Evolutionary conservation across 35 echinoderm and acorn worm genomes (phyloP), one percentile per base, ranked within the genome.

Genomic region (Lytechinus variegatus): DNA sequence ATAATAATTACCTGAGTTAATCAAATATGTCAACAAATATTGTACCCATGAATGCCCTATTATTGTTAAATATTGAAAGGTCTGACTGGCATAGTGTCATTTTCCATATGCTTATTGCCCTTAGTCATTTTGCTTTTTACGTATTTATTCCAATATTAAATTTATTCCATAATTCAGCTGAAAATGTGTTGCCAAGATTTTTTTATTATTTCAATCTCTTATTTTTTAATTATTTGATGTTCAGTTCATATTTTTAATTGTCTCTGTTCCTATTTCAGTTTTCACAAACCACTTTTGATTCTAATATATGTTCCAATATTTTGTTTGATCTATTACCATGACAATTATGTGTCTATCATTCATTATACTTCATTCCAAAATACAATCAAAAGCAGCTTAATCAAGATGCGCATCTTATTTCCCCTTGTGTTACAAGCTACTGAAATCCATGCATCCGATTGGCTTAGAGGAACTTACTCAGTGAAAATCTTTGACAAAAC

Each of bases 161-260:
- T 79, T 79, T 79, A n/a, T 79, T 79, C 66, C 66, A 79, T 79
- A n/a, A 79, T 79, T n/a, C 66, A 79, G 66, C 66, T 79, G 66
- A 79, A 3, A 79, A 79, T 24, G 21, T 79, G 19, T 79, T 79
- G 16, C 16, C 66, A 79, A 79, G 66, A 24, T 24, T 79, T 79
- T 79, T 14, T 21, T 19, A n/a, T 21, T 24, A 1, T 56, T 56
- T 56, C 0, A 56, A 56, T 56, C 55, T 8, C 11, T n/a, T n/a
- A 11, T 8, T 11, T 56, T 56, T 56, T 1, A 44, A 44, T n/a
- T 56, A 56, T 56, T 11, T 11, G 11, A 56, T 56, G 33, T 44
- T 44, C 33, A 44, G 33, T 44, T 56, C 55, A 56, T 56, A 56
- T 9, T 56, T 56, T 44, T 44, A 0, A 44, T 2, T 71, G 3